A percentile compares a stretch with the other conserved stretches of the same genome.
Evolutionary conservation across 2,888 invertebrate genomes (phyloP).

Genomic region (Plemyria rubiginata): DNA sequence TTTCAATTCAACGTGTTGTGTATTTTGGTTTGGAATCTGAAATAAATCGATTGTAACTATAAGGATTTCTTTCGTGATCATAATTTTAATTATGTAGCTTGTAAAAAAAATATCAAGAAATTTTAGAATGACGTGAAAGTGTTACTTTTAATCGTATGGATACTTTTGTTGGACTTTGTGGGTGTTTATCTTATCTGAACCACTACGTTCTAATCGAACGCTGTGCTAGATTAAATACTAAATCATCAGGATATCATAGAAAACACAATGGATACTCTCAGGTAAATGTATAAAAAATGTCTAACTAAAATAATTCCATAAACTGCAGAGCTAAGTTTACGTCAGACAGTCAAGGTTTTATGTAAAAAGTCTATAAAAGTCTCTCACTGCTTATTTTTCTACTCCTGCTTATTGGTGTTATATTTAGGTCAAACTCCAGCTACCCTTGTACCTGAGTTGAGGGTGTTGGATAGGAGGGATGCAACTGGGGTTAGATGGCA

Average conservation of each 20-base stretch:
- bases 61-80: not conserved
- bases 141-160: slow-evolving; percentile 9
- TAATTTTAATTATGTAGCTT: not conserved
- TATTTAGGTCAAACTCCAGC: too few species aligned
- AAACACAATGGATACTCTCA: slow-evolving; percentile 63
- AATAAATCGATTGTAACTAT: slow-evolving; percentile 1
- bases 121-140: slow-evolving; percentile 5
- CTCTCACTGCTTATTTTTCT: slow-evolving; percentile 9
- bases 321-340: slow-evolving; percentile 30
- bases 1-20: too few species aligned
- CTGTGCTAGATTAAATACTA: slow-evolving; percentile 24
- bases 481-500: too few species aligned
- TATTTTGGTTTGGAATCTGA: not conserved
- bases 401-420: not conserved
- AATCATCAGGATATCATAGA: slow-evolving; percentile 8
- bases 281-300: slow-evolving; percentile 46
- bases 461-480: too few species aligned
- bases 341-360: slow-evolving; percentile 60
- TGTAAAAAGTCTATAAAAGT: slow-evolving; percentile 25
- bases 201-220: slow-evolving; percentile 24
- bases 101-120: too few species aligned
- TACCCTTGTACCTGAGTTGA: too few species aligned
- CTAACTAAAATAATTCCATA: too few species aligned
- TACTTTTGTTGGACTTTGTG: slow-evolving; percentile 3
- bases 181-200: slow-evolving; percentile 36